Percentiles rank a stretch among this genome's conserved stretches.
phyloP scores from a whole-genome alignment of 2,797 vertebrate species.

The Hydrocynus forskahlii region DNA sequence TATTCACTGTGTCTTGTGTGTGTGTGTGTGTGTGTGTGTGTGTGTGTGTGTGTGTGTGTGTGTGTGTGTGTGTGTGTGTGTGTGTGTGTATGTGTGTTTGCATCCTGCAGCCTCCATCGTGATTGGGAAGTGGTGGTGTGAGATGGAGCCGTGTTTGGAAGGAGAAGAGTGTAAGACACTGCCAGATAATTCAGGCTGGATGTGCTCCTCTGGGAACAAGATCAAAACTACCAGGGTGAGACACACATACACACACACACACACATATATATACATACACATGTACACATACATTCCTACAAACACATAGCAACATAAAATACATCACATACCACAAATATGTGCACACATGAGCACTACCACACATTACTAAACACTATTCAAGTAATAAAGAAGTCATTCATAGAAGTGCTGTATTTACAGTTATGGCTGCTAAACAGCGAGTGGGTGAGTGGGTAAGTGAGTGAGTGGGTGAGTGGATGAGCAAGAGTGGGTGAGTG shows the following conservation, averaged over 20 bases:
- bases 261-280: not conserved
- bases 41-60: no score
- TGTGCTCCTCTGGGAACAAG: constrained; percentile 99
- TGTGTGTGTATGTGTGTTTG: no score
- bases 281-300: not conserved
- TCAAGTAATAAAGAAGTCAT: no score
- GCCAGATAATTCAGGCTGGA: constrained; percentile 99
- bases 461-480: no score
- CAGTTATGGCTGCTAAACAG: no score
- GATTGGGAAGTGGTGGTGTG: constrained; percentile 99
- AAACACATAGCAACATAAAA: not conserved
- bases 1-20: no score
- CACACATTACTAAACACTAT: no score
- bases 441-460: no score
- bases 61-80: no score
- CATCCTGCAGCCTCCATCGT: constrained; percentile 78
- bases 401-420: no score
- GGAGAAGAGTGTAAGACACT: constrained; percentile 99
- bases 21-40: no score
- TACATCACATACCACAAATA: not conserved
- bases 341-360: not conserved
- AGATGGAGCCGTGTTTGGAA: constrained; percentile 99
- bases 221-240: constrained; percentile 99
- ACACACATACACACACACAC: constrained; percentile 9
- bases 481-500: no score